Evolutionary conservation across 2,113 vertebrate genomes (phyloP).

Genomic region (Ptyas mucosa): DNA sequence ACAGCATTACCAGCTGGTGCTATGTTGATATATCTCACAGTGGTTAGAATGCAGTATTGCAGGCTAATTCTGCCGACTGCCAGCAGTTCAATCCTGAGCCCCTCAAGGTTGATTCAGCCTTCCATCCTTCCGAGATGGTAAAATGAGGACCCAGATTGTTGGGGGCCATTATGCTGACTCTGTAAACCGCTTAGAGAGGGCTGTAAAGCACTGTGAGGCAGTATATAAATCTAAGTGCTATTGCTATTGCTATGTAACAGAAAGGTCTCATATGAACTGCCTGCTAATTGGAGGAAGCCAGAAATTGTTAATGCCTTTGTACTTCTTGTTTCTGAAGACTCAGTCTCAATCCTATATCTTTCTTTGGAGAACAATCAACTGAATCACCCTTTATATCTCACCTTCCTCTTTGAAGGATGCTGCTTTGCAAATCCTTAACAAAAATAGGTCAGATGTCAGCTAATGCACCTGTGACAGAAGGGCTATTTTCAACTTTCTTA

Average conservation of each 20-base stretch:
- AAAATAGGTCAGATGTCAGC: not conserved
- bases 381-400: not conserved
- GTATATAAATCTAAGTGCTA: not conserved
- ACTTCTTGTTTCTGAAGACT: not conserved
- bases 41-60: not conserved
- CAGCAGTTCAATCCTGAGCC: not conserved
- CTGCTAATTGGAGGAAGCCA: not conserved
- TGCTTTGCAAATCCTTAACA: not conserved
- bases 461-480: not conserved
- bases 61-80: not conserved
- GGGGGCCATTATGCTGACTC: not conserved
- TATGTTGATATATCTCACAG: not conserved
- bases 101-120: not conserved
- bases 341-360: not conserved
- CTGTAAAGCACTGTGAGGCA: not conserved
- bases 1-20: not conserved
- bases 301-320: not conserved
- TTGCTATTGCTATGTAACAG: not conserved
- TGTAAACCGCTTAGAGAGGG: not conserved
- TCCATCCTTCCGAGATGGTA: not conserved
- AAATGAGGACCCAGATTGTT: not conserved
- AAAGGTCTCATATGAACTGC: not conserved
- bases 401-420: not conserved
- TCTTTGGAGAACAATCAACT: not conserved
- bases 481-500: not conserved